phyloP scores from a whole-genome alignment of 1,140 invertebrate species.

The Drosophila simulans region DNA sequence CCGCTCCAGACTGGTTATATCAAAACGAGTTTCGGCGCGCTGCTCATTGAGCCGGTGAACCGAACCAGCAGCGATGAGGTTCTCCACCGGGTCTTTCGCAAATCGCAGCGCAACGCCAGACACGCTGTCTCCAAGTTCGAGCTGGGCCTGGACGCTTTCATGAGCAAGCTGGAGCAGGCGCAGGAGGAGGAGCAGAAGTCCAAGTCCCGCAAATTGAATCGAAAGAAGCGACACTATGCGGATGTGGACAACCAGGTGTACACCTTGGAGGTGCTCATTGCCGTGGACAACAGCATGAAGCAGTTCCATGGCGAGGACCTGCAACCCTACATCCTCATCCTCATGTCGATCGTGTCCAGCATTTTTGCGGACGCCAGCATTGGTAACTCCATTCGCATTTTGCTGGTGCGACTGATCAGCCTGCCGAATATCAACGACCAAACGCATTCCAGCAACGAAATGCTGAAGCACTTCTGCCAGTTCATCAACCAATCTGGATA shows the following conservation, averaged over 20 bases:
- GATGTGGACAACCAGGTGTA: slow-evolving; percentile 86
- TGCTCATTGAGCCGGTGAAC: slow-evolving; percentile 88
- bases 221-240: slow-evolving; percentile 81
- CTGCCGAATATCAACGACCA: slow-evolving; percentile 84
- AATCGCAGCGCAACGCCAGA: slow-evolving; percentile 76
- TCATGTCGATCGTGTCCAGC: slow-evolving; percentile 92
- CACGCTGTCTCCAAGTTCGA: slow-evolving; percentile 75
- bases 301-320: slow-evolving; percentile 88
- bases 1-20: slow-evolving; percentile 88
- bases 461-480: slow-evolving; percentile 90
- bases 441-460: slow-evolving; percentile 86
- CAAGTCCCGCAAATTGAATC: slow-evolving; percentile 29
- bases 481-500: slow-evolving; percentile 87
- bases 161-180: slow-evolving; percentile 26
- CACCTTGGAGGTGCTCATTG: slow-evolving; percentile 92
- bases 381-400: slow-evolving; percentile 92
- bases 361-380: slow-evolving; percentile 93
- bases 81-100: slow-evolving; percentile 78
- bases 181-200: slow-evolving; percentile 17
- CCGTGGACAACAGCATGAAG: slow-evolving; percentile 91
- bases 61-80: slow-evolving; percentile 79
- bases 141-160: slow-evolving; percentile 62
- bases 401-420: slow-evolving; percentile 89
- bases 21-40: slow-evolving; percentile 87
- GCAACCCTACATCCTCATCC: slow-evolving; percentile 89